These are phyloP conservation scores for Philonicus albiceps DNA, from an alignment of 2,888 invertebrate species.

Conservation along the genomic window DNA sequence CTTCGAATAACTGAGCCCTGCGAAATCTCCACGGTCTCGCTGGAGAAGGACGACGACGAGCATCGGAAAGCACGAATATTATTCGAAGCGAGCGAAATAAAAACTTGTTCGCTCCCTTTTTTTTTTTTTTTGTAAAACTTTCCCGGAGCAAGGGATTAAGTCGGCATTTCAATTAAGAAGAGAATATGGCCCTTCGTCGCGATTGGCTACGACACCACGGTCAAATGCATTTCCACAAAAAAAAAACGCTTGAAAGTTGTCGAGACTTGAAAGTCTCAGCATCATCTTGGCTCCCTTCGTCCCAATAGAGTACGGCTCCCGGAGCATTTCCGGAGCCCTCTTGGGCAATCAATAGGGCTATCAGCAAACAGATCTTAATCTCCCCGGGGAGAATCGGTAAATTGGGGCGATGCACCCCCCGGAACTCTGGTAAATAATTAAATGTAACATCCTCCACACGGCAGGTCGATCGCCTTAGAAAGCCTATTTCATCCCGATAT, in stretches of 20 bases:
- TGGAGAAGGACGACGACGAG: background rate
- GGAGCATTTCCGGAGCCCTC: no score
- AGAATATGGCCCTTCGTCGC: background rate
- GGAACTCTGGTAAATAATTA: background rate
- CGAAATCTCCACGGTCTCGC: background rate
- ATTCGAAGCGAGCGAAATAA: background rate
- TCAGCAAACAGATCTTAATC: constrained; percentile 1
- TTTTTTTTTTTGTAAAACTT: background rate
- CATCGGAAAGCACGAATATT: background rate
- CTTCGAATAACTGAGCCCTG: background rate
- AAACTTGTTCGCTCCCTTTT: background rate
- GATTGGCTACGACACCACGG: background rate
- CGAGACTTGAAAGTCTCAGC: background rate
- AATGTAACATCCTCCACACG: background rate
- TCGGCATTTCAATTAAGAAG: background rate
- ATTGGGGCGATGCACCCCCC: background rate
- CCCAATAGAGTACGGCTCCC: no score
- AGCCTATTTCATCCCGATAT: background rate
- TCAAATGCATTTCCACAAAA: background rate
- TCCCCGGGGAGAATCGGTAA: background rate
- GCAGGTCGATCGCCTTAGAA: background rate
- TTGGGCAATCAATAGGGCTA: background rate
- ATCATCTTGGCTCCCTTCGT: background rate
- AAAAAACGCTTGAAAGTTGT: background rate
- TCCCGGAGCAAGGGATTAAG: background rate